Evolutionary conservation across 2,888 invertebrate species (phyloP).

Genomic region (Saturnia japonica): DNA sequence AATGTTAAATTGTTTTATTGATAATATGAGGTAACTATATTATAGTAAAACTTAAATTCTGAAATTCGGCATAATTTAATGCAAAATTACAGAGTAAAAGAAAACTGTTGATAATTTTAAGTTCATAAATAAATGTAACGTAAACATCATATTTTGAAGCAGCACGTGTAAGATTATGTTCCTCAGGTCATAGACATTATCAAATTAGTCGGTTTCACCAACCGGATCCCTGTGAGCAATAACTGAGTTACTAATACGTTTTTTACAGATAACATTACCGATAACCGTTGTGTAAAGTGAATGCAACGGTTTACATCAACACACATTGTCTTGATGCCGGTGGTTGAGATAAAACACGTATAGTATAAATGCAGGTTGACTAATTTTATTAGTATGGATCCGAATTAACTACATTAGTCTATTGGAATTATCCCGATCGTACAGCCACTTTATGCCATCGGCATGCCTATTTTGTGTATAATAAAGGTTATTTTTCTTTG

Average conservation of each 20-base stretch:
- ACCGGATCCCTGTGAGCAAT: constrained; percentile 26
- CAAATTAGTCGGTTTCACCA: constrained; percentile 23
- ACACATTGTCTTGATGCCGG: constrained; percentile 45
- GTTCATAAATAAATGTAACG: background rate
- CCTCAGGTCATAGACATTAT: constrained; percentile 18
- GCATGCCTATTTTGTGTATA: background rate
- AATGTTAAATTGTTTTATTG: too few species aligned
- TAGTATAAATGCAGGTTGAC: constrained; percentile 21
- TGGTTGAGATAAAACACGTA: constrained; percentile 49
- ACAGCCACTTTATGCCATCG: background rate
- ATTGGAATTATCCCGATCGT: background rate
- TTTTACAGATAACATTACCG: constrained; percentile 36
- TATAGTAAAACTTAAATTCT: too few species aligned
- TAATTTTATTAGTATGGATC: constrained; percentile 23
- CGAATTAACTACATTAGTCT: background rate
- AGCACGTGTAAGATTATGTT: constrained; percentile 15
- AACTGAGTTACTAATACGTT: constrained; percentile 40
- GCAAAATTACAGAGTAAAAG: too few species aligned
- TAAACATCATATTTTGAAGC: background rate
- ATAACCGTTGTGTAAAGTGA: constrained; percentile 41
- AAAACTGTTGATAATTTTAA: background rate
- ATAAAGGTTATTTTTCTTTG: background rate
- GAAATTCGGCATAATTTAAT: too few species aligned
- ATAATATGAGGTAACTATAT: too few species aligned
- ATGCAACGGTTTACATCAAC: constrained; percentile 46